These are phyloP conservation scores for Hydropsyche tenuis DNA, from an alignment of 1,140 invertebrate genomes.

Conservation along the genomic window DNA sequence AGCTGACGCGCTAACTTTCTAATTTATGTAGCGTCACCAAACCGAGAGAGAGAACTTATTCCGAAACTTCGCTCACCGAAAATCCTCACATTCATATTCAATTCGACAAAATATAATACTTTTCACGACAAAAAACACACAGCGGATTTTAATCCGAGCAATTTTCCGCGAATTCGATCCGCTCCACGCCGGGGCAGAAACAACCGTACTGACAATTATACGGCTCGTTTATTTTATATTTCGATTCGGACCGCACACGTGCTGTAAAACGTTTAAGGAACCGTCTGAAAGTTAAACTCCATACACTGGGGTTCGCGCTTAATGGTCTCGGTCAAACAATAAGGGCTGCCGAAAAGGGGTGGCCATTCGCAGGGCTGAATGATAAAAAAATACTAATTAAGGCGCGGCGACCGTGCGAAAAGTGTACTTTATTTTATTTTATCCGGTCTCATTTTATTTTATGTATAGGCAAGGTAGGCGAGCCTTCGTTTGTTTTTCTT, in stretches of 20 bases:
- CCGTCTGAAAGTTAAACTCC: background rate
- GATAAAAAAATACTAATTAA: conserved; percentile 14
- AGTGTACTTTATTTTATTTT: background rate
- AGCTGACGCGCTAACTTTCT: conserved; percentile 33
- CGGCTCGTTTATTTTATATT: too few relatives aligned
- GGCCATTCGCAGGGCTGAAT: background rate
- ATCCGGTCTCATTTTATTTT: background rate
- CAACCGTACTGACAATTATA: too few relatives aligned
- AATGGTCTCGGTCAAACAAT: conserved; percentile 2
- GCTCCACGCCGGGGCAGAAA: too few relatives aligned
- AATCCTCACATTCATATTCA: background rate
- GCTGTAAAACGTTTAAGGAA: background rate
- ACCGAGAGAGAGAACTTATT: background rate
- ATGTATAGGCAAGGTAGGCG: background rate
- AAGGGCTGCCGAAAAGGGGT: background rate
- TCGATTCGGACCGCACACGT: background rate
- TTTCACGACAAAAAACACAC: too few relatives aligned
- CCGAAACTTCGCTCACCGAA: background rate
- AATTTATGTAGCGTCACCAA: conserved; percentile 30
- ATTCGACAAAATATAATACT: background rate
- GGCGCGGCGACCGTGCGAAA: background rate
- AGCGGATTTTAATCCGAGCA: too few relatives aligned
- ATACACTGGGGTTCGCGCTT: background rate
- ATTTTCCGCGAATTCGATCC: too few relatives aligned
- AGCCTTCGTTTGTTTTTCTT: too few relatives aligned